Evolutionary conservation across 2,888 invertebrate genomes (phyloP), one percentile per base, ranked within the genome.

Genomic region (Neria commutata): DNA sequence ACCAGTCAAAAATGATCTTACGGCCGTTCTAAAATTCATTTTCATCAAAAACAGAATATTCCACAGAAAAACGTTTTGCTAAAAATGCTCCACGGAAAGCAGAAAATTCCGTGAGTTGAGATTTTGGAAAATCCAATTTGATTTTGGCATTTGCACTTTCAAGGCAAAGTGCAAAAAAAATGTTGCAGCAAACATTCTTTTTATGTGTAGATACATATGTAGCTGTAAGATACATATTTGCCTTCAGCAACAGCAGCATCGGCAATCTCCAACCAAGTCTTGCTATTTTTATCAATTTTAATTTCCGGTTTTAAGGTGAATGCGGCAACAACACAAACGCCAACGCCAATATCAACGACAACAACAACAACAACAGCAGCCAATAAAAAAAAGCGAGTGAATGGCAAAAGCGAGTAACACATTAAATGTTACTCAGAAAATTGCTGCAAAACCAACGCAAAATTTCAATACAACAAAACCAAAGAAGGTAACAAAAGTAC

Each of bases 201-300:
- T 14, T 46, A 6, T 19, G 21, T 23, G 14, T 23, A 19, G 24
- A 46, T 8, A 24, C 19, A 21, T 46, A 23, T 23, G 46, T 46
- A 45, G 21, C 24, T 46, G 46, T 1, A 16, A 46, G 46, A 17
- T 11, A 46, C 23, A 11, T 46, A 23, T 46, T 21, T 46, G 21
- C 14, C 23, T 3, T 16, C 23, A 16, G 16, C 17, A 4, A n/a
- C 24, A 1, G 19, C 14, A 24, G 46, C 23, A 16, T 21, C 46
- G 21, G n/a, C n/a, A n/a, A n/a, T n/a, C n/a, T n/a, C 40, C 37
- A 34, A 56, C 49, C 29, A 52, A 24, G 16, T 24, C 40, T 48
- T 59, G 56, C 33, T 55, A 33, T 40, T 49, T 64, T 67, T 65
- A 67, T 70, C 63, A 70, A 66, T 69, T 69, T 67, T 63, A 60